Conservation (phyloP, 2,113 vertebrate species). For the Accipiter virgatus region DNA sequence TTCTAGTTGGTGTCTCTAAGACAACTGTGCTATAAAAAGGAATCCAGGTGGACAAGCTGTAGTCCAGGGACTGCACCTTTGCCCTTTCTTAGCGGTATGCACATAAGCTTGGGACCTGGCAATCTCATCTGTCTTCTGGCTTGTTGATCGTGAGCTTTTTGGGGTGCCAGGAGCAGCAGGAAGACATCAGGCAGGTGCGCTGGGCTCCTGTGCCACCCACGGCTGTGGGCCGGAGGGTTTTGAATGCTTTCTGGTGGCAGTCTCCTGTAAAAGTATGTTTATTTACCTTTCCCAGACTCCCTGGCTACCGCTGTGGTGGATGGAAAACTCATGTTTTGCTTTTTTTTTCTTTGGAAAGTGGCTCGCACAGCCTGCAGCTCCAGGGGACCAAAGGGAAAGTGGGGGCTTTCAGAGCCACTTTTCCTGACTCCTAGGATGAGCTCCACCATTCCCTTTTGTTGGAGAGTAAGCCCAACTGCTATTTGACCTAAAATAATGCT, state of each 20-base stretch:
- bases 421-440: neutral
- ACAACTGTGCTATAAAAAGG: neutral
- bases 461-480: neutral
- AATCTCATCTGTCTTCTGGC: neutral
- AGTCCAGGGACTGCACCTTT: neutral
- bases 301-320: rapidly evolving
- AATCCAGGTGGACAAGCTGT: neutral
- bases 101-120: neutral
- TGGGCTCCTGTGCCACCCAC: neutral
- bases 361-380: neutral
- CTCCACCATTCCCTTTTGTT: neutral
- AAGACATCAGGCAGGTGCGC: rapidly evolving
- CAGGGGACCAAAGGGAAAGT: neutral
- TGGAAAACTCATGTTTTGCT: neutral
- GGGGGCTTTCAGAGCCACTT: neutral
- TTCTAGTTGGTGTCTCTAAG: neutral
- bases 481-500: neutral
- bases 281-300: neutral
- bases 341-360: neutral
- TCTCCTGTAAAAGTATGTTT: neutral
- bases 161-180: neutral
- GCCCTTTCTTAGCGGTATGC: neutral
- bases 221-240: rapidly evolving
- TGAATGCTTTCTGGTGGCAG: neutral
- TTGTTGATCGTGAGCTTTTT: neutral